These are phyloP conservation scores for Haemorhous mexicanus DNA, from an alignment of 2,113 vertebrate genomes.

Conservation along the genomic window DNA sequence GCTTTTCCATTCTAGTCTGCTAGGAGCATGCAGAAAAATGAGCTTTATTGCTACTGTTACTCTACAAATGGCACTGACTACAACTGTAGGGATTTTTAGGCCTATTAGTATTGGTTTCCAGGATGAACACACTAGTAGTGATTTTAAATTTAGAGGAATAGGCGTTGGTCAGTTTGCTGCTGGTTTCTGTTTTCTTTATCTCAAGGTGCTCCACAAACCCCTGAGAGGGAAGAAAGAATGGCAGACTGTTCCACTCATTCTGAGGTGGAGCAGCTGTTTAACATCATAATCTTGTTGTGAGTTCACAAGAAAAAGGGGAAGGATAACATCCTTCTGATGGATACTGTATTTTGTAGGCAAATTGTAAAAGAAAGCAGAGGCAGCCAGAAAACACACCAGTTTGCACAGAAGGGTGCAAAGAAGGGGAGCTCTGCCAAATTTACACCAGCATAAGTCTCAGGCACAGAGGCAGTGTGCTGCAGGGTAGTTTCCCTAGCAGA, in stretches of 20 bases:
- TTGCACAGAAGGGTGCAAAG: neutral
- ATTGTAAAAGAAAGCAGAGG: neutral
- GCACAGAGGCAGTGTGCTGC: neutral
- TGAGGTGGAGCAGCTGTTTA: neutral
- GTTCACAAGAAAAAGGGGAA: neutral
- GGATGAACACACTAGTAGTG: neutral
- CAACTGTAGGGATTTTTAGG: neutral
- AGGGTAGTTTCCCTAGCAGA: neutral
- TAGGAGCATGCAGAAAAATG: neutral
- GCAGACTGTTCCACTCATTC: neutral
- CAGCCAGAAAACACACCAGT: neutral
- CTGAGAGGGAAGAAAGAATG: neutral
- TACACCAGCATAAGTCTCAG: rapidly evolving
- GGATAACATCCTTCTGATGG: neutral
- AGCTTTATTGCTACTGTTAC: neutral
- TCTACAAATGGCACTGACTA: neutral
- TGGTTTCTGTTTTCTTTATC: neutral
- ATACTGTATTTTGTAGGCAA: neutral
- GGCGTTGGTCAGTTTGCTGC: neutral
- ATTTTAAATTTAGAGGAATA: neutral
- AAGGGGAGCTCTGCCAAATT: neutral
- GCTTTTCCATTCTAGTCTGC: neutral
- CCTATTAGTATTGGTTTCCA: neutral
- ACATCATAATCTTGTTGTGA: neutral
- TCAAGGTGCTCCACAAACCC: neutral